Conservation (phyloP, 2,888 invertebrate genomes). For the Hydriomena furcata region DNA sequence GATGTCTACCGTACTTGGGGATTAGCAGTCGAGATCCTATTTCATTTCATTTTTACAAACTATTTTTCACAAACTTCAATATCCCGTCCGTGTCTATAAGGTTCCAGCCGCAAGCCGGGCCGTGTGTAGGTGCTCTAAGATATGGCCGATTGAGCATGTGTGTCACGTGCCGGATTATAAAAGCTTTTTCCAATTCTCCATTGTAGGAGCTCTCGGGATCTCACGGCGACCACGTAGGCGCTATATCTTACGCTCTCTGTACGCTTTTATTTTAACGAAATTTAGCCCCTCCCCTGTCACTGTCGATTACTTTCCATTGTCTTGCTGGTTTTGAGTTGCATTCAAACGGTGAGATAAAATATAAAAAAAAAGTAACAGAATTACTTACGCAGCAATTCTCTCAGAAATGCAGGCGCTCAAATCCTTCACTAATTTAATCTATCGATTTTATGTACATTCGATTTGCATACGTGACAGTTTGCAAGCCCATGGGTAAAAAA, state of each 20-base stretch:
- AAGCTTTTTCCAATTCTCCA: slow-evolving; percentile 84
- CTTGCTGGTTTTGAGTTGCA: slow-evolving; percentile 48
- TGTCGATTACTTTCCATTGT: slow-evolving; percentile 81
- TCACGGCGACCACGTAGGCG: slow-evolving; percentile 80
- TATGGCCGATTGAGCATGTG: slow-evolving; percentile 71
- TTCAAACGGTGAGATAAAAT: neutral
- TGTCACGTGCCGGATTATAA: slow-evolving; percentile 82
- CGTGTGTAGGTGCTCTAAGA: slow-evolving; percentile 52
- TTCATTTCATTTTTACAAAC: no score
- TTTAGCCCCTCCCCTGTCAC: slow-evolving; percentile 77
- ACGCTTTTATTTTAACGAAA: slow-evolving; percentile 83
- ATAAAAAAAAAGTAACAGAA: no score
- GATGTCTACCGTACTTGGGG: no score
- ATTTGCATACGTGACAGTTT: no score
- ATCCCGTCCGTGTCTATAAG: neutral
- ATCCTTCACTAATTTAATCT: no score
- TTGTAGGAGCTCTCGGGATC: slow-evolving; percentile 72
- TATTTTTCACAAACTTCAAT: neutral
- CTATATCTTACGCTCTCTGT: slow-evolving; percentile 80
- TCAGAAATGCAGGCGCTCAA: no score
- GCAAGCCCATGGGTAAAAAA: no score
- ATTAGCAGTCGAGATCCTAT: no score
- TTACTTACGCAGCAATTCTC: no score
- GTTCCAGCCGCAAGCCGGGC: slow-evolving; percentile 13
- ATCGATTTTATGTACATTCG: no score